phyloP scores from a whole-genome alignment of 2,113 vertebrate genomes.

The Spermophilus dauricus region DNA sequence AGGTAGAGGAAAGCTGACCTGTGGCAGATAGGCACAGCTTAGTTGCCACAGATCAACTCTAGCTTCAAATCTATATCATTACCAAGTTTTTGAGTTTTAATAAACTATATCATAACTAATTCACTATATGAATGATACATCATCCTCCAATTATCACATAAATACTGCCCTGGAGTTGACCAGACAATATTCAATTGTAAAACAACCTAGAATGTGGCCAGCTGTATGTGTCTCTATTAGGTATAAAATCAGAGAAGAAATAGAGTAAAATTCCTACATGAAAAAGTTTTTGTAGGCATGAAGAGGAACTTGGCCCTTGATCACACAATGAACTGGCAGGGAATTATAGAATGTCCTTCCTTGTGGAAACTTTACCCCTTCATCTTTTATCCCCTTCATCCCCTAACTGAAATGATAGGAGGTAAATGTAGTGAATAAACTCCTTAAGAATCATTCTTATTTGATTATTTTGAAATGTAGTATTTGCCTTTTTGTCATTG shows the following conservation, averaged over 20 bases:
- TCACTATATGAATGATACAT: neutral
- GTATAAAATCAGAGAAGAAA: neutral
- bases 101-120: neutral
- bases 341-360: neutral
- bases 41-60: too few species aligned
- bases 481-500: constrained; percentile 16
- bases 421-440: neutral
- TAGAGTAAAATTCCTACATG: too few species aligned
- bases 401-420: neutral
- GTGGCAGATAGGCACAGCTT: neutral
- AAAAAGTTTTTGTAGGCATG: neutral
- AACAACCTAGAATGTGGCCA: neutral
- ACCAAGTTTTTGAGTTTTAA: neutral
- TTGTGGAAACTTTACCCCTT: neutral
- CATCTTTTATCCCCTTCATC: neutral
- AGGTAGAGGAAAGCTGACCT: neutral
- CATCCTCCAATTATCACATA: neutral
- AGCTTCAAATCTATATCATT: neutral
- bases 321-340: neutral
- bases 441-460: neutral
- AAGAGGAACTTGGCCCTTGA: neutral
- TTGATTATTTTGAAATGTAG: neutral
- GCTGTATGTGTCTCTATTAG: neutral
- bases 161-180: neutral
- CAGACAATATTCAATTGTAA: neutral